phyloP scores from a whole-genome alignment of 1,140 invertebrate species.

The Lepidurus packardi region DNA sequence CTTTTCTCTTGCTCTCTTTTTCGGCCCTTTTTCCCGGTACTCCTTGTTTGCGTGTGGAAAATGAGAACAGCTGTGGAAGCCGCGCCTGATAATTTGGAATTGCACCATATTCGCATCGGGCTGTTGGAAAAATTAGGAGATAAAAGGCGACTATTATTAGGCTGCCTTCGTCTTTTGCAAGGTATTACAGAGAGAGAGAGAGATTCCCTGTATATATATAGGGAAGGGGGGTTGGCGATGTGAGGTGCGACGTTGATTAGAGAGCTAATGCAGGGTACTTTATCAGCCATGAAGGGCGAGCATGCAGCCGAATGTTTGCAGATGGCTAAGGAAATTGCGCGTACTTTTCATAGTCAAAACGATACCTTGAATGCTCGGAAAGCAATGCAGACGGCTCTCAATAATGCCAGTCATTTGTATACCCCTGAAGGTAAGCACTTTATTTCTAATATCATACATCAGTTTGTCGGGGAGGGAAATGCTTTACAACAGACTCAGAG shows the following conservation, averaged over 20 bases:
- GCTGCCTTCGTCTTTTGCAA: constrained; percentile 66
- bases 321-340: constrained; percentile 67
- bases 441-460: constrained; percentile 29
- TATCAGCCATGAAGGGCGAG: constrained; percentile 50
- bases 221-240: not conserved
- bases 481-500: not conserved
- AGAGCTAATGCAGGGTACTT: constrained; percentile 16
- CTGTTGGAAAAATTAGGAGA: constrained; percentile 65
- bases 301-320: constrained; percentile 63
- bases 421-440: constrained; percentile 45
- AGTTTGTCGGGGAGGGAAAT: not conserved
- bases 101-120: constrained; percentile 55
- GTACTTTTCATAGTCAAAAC: constrained; percentile 64
- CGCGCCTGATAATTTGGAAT: constrained; percentile 46
- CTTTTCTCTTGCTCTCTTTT: constrained; percentile 5
- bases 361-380: constrained; percentile 67
- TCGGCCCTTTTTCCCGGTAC: constrained; percentile 34
- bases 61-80: constrained; percentile 56
- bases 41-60: not conserved
- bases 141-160: constrained; percentile 60
- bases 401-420: constrained; percentile 44
- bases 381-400: constrained; percentile 68
- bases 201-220: too few relatives aligned
- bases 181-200: too few relatives aligned
- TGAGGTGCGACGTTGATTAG: not conserved